Percentiles rank a stretch among this genome's conserved stretches.
These are phyloP conservation scores for Apamea anceps DNA, from an alignment of 2,888 invertebrate species.

Conservation along the genomic window DNA sequence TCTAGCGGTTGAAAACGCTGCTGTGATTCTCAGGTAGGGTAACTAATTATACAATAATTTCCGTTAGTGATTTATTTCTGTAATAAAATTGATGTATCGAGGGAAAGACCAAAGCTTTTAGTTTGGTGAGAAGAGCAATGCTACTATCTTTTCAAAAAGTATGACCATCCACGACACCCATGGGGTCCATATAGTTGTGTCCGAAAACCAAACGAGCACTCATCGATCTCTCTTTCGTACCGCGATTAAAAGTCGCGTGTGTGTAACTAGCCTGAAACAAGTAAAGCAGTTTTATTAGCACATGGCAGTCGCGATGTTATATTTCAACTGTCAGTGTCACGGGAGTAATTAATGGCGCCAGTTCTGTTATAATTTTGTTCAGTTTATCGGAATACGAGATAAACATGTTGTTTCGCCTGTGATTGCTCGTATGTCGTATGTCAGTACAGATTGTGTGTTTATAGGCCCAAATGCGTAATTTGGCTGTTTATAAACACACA, in stretches of 20 bases:
- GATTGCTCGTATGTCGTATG: slow-evolving; percentile 28
- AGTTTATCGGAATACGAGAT: slow-evolving; percentile 43
- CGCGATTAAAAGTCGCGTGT: slow-evolving; percentile 25
- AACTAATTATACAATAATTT: not conserved
- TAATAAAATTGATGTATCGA: not conserved
- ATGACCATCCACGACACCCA: not conserved
- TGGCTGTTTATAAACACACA: not conserved
- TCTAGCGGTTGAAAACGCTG: not conserved
- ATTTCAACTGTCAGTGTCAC: slow-evolving; percentile 64
- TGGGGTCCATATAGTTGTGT: too few species aligned
- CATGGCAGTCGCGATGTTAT: slow-evolving; percentile 47
- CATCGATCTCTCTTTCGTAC: not conserved
- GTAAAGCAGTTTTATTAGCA: slow-evolving; percentile 61
- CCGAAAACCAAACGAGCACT: not conserved
- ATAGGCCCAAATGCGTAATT: not conserved
- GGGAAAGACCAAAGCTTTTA: not conserved
- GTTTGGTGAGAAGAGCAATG: not conserved
- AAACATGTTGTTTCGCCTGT: slow-evolving; percentile 47
- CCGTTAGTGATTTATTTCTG: not conserved
- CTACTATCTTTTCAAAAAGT: not conserved
- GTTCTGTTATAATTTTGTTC: slow-evolving; percentile 50
- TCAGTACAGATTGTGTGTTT: not conserved
- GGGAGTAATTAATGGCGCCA: slow-evolving; percentile 59
- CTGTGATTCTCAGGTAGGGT: not conserved
- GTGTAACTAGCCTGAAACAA: slow-evolving; percentile 30